phyloP scores from a whole-genome alignment of 2,797 vertebrate species.

The Girardinus metallicus region DNA sequence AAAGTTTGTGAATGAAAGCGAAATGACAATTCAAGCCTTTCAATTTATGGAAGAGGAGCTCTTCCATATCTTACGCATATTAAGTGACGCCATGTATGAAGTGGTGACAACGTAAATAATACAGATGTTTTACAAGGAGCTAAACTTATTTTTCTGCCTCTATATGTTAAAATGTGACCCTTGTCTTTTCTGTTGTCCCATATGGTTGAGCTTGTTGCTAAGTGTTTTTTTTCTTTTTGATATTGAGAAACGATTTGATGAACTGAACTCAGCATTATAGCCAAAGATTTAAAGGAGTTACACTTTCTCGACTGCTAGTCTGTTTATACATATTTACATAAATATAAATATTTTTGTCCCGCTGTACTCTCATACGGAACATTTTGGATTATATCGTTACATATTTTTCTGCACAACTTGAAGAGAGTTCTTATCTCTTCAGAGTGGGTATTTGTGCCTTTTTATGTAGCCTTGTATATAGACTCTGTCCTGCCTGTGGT shows the following conservation, averaged over 20 bases:
- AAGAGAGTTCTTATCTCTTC: slow-evolving; percentile 11
- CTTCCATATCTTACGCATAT: not conserved
- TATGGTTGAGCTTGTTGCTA: slow-evolving; percentile 31
- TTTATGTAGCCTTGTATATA: not conserved
- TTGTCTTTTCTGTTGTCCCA: slow-evolving; percentile 12
- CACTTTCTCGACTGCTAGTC: slow-evolving; percentile 43
- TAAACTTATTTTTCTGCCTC: slow-evolving; percentile 13
- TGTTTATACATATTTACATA: slow-evolving; percentile 8
- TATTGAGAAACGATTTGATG: slow-evolving; percentile 15
- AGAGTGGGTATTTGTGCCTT: slow-evolving; percentile 21
- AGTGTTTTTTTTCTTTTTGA: slow-evolving; percentile 6
- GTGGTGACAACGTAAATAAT: not conserved
- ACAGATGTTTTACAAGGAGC: slow-evolving; percentile 3
- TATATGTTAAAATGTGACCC: slow-evolving; percentile 18
- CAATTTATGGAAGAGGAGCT: not conserved
- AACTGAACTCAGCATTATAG: slow-evolving; percentile 16
- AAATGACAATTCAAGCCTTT: slow-evolving; percentile 11
- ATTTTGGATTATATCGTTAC: slow-evolving; percentile 4
- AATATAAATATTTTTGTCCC: not conserved
- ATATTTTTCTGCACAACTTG: slow-evolving; percentile 5
- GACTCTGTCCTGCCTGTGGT: slow-evolving; percentile 17
- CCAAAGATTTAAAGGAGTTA: slow-evolving; percentile 56
- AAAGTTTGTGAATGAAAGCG: not conserved
- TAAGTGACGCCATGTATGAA: not conserved
- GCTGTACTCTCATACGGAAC: slow-evolving; percentile 6